Evolutionary conservation across 2,888 invertebrate genomes (phyloP).

Genomic region (Phyto melanocephala): DNA sequence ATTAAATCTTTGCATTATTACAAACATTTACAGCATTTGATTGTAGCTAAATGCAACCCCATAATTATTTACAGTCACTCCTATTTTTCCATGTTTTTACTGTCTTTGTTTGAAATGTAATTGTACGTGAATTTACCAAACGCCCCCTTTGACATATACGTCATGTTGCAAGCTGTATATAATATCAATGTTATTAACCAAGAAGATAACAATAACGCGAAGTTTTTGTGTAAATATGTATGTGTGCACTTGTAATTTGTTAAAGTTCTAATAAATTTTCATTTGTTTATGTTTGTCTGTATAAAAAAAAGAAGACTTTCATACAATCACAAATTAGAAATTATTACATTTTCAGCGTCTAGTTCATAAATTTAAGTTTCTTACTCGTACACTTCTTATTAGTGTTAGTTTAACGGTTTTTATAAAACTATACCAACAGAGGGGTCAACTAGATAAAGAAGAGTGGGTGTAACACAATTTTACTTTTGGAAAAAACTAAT

Average conservation of each 20-base stretch:
- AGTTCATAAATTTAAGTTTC: conserved; percentile 36
- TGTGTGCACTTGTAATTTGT: conserved; percentile 18
- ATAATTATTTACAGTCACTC: conserved; percentile 58
- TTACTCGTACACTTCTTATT: background rate
- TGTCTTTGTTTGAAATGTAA: background rate
- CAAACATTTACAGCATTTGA: conserved; percentile 32
- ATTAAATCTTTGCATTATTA: conserved; percentile 37
- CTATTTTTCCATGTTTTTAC: conserved; percentile 9
- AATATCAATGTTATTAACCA: conserved; percentile 24
- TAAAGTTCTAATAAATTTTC: conserved; percentile 53
- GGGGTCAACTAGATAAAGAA: background rate
- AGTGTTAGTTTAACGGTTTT: background rate
- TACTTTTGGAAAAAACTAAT: too few species aligned
- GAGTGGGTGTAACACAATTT: background rate
- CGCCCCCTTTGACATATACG: conserved; percentile 33
- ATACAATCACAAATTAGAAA: conserved; percentile 51
- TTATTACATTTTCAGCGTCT: conserved; percentile 49
- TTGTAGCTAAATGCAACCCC: conserved; percentile 56
- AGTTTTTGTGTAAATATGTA: background rate
- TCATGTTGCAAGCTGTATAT: conserved; percentile 21
- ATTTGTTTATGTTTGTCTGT: conserved; percentile 29
- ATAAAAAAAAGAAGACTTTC: background rate
- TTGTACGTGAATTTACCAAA: conserved; percentile 24
- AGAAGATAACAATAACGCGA: conserved; percentile 1
- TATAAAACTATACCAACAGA: too few species aligned